Evolutionary conservation across 2,797 vertebrate genomes (phyloP).

Genomic region (Siniperca obscura): DNA sequence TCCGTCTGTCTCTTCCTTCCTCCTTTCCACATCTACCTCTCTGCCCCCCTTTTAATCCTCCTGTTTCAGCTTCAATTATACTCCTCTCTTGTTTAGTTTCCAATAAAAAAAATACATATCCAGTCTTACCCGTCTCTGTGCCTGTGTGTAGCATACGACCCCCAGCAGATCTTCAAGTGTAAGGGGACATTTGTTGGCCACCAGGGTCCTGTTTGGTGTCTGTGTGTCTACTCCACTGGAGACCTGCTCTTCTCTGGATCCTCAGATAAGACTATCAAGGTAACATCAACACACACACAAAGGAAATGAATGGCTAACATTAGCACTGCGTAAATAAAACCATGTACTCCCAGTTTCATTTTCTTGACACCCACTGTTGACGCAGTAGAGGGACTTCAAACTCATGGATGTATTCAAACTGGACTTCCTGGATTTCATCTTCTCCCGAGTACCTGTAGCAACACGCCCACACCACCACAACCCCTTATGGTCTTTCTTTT

Average conservation of each 20-base stretch:
- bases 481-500: neutral
- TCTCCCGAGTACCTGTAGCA: neutral
- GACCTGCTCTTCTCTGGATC: slow-evolving; percentile 98
- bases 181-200: slow-evolving; percentile 99
- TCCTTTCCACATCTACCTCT: slow-evolving; percentile 6
- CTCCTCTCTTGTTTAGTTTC: neutral
- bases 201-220: slow-evolving; percentile 98
- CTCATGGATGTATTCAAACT: neutral
- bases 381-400: neutral
- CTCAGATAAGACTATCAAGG: slow-evolving; percentile 99
- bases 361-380: neutral
- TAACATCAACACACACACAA: slow-evolving; percentile 49
- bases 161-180: slow-evolving; percentile 99
- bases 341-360: neutral
- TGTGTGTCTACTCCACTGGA: slow-evolving; percentile 98
- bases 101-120: neutral
- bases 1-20: neutral
- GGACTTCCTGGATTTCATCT: neutral
- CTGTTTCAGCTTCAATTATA: neutral
- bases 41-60: neutral
- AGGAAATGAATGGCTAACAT: neutral
- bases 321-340: neutral
- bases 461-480: neutral
- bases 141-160: slow-evolving; percentile 91
- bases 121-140: slow-evolving; percentile 31